Base-by-base conservation (phyloP, 2,888 invertebrate species). In the Drosophila dives region DNA sequence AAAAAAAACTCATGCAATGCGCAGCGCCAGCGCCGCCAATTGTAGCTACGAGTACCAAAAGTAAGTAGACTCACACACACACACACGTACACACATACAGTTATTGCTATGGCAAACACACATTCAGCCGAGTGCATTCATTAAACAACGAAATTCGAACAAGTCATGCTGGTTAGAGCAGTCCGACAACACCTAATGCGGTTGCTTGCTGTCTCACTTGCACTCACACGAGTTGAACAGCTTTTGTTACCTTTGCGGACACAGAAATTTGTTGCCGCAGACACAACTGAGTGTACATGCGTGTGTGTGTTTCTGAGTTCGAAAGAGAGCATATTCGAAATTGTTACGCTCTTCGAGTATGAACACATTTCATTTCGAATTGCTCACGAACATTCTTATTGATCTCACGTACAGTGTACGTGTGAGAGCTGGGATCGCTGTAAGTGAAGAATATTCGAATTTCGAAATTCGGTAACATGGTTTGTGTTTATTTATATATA, bases 1-100 rank as follows among this genome's bases (percentile, higher is more conserved):
- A 92, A 29, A 29, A 29, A 29, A 93, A 91, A 90, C 89, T 75
- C 77, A 83, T 69, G 72, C 74, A 79, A 75, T 73, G 81, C 81
- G 81, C 77, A 77, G 78, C 78, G 81, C 77, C 78, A 77, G 81
- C 78, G 78, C 78, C 77, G 78, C 89, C 91, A 89, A 90, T 88
- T 89, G 81, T 82, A 91, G 77, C 78, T 66, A 79, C 80, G 80
- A 82, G 86, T 84, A 87, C 74, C 45, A 45, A 23, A 80, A 81
- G 76, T 77, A 89, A 83, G 81, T 80, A 83, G 72, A 64, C 12
- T 11, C 63, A 36, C 70, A 72, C 55, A 61, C 72, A 58, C 64
- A 32, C 59, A 29, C 60, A 58, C 40, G 64, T 38, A 55, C 50
- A 62, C 58, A 64, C 34, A 62, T 33, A 50, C 50, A 20, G 20